Base-by-base conservation (phyloP, 2,888 invertebrate species). In the Erpobdella octoculata region DNA sequence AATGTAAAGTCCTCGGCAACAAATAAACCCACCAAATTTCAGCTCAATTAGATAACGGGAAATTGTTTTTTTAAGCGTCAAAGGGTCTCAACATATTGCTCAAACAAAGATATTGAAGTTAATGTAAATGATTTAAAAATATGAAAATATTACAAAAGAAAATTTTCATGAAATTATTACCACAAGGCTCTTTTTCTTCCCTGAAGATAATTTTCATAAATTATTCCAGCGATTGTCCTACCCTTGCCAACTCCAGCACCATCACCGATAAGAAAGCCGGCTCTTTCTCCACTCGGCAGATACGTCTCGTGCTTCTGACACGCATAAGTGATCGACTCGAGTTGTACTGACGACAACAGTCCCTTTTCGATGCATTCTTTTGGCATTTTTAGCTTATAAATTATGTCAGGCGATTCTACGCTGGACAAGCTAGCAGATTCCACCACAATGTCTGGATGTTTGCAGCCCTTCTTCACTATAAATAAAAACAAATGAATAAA, bases 381-480 rank as follows among this genome's bases (percentile, higher is more conserved):
- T 0, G 97, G 95, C 59, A 87, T 83, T 46, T 80, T 76, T 35
- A 85, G 75, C 46, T 81, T 79, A 85, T 96, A 97, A 86, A 90
- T 90, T 71, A 95, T 91, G 83, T 96, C 93, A 0, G 91, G 91
- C 0, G 96, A 93, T 79, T 92, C 92, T 69, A 97, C 95, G 48
- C 93, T 94, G 0, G 95, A 93, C 61, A 99, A 86, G 0, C 97
- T 96, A 9, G 95, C 95, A 0, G 98, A 98, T 84, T 99, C 98
- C 9, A 99, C 98, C 6, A 99, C 97, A 0, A 93, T 91, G 85
- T 99, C 98, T 0, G 98, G 98, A 87, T 99, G 98, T 18, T 71
- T 59, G 66, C 66, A 68, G 4, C 76, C 76, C 12, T 75, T 58
- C 41, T 74, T 72, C 48, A 73, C 76, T 76, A 38, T 25, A 66